Evolutionary conservation across 2,797 vertebrate species (phyloP).

Genomic region (Aulostomus chinensis): DNA sequence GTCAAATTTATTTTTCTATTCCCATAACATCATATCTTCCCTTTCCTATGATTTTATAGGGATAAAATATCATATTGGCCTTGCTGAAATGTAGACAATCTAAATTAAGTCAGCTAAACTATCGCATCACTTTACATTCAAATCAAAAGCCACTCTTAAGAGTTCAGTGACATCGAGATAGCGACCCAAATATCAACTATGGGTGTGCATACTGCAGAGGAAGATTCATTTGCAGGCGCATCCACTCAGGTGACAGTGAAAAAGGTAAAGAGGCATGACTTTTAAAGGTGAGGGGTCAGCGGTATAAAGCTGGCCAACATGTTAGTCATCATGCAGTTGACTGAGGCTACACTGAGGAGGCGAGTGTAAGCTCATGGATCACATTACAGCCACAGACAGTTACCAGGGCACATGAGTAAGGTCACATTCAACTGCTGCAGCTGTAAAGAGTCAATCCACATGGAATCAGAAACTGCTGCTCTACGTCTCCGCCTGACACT

Average conservation of each 20-base stretch:
- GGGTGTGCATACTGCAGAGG: conserved; percentile 2
- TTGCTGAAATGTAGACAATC: too few species aligned
- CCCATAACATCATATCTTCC: conserved; percentile 8
- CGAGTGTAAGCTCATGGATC: conserved; percentile 53
- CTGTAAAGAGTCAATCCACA: conserved; percentile 40
- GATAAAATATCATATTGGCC: too few species aligned
- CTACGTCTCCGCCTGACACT: background rate
- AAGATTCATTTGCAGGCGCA: background rate
- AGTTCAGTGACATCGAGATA: conserved; percentile 1
- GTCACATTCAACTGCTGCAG: conserved; percentile 39
- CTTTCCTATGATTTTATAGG: conserved; percentile 11
- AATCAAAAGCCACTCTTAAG: background rate
- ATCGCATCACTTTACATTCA: background rate
- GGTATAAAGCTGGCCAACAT: conserved; percentile 30
- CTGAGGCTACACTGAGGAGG: conserved; percentile 30
- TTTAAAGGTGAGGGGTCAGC: conserved; percentile 74
- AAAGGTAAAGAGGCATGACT: conserved; percentile 63
- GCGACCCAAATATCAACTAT: conserved; percentile 39
- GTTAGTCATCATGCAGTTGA: conserved; percentile 14
- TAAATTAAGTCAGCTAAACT: too few species aligned
- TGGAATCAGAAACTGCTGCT: conserved; percentile 8
- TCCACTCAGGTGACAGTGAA: conserved; percentile 45
- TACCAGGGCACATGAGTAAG: conserved; percentile 49
- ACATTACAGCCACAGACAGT: conserved; percentile 66
- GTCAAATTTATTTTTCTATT: conserved; percentile 44